Evolutionary conservation across 1,140 invertebrate species (phyloP), one percentile per base, ranked within the genome.

Genomic region (Stratiolaelaps scimitus): DNA sequence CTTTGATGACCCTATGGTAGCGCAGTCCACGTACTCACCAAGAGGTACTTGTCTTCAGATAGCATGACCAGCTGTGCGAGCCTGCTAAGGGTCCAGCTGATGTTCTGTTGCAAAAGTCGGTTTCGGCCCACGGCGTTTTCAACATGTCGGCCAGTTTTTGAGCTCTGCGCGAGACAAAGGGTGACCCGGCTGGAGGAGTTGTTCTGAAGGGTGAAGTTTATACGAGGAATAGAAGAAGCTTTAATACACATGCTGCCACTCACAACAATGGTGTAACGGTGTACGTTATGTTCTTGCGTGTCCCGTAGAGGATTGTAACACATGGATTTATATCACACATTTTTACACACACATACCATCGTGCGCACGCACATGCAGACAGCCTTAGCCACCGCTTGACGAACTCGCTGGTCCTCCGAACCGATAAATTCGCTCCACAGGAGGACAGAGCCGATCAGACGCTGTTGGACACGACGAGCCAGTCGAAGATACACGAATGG

Each of bases 361-460:
- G 53, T 60, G 6, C 17, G 15, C 15, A 60, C 20, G 10, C 53
- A 60, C 15, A 10, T 20, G 15, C 53, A 15, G 26, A 60, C 26
- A 23, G 53, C 53, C 34, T 60, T 60, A 17, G 53, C 53, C 13
- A 34, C 53, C 4, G 53, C 53, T 19, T 17, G 34, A 17, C 53
- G 26, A 26, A 60, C 53, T 5, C 53, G 53, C 53, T 60, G 53
- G 20, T 60, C 53, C 34, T 60, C 53, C 15, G 53, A 60, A 15
- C 53, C 53, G 26, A 60, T 26, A 26, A 60, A 60, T 34, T 60
- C 53, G 15, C 34, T 34, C 15, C 17, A 60, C 53, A 60, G 26
- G 23, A 60, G 53, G 13, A 60, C 53, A 15, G 15, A 1, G 26
- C 53, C 34, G 26, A 60, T 34, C 26, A 60, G 53, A 10, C 53